Percentiles rank a stretch among this genome's conserved stretches.
These are phyloP conservation scores for Tonatia bakeri DNA, from an alignment of 2,113 vertebrate species.

Conservation along the genomic window DNA sequence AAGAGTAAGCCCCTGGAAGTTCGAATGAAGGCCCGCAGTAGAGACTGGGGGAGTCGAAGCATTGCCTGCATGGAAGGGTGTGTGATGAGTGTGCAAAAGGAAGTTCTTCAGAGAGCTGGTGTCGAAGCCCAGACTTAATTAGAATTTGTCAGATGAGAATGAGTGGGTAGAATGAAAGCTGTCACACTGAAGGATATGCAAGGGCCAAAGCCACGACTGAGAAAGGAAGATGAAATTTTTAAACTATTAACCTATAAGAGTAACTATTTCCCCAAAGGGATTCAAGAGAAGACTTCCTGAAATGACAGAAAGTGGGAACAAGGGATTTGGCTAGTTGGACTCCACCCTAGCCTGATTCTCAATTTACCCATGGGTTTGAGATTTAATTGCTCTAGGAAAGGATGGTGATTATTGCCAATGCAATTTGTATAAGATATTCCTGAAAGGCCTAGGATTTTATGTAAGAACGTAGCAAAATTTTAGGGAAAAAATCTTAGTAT, in stretches of 20 bases:
- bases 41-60: background rate
- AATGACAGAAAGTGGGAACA: background rate
- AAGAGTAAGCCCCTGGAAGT: background rate
- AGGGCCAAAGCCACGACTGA: background rate
- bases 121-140: background rate
- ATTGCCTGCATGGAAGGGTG: rapidly evolving
- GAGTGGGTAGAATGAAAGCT: background rate
- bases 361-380: background rate
- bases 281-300: background rate
- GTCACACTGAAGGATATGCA: background rate
- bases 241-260: background rate
- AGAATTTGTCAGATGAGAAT: background rate
- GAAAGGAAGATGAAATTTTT: background rate
- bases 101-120: background rate
- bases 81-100: background rate
- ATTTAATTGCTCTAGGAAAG: background rate
- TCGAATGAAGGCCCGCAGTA: background rate
- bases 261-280: background rate
- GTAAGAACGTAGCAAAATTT: background rate
- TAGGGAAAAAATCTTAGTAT: background rate
- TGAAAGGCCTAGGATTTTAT: background rate
- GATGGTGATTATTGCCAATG: background rate
- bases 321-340: background rate
- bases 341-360: background rate
- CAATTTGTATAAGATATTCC: background rate